Base-by-base conservation (phyloP, 2,113 vertebrate species). In the Galemys pyrenaicus region DNA sequence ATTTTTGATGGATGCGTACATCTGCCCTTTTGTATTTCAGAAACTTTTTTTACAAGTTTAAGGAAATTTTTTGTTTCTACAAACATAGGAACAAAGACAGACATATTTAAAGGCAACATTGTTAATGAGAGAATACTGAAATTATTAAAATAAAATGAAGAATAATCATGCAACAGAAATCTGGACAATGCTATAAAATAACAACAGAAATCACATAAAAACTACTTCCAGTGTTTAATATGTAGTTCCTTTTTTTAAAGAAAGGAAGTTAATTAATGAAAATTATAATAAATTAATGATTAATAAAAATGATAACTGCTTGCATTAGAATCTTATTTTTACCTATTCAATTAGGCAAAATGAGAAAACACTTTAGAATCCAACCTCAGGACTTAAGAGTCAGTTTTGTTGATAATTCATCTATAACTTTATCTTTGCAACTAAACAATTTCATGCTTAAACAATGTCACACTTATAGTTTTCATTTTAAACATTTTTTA, bases 401-500 rank as follows among this genome's bases (percentile, higher is more conserved):
- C 73, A 95, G 89, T 79, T 73, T 81, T 83, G 77, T 80, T 80
- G 83, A 83, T 95, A 93, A 95, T 96, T 97, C 93, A 96, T 85
- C 51, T 37, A 1, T 65, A 96, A 95, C 64, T 97, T 88, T 96
- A 88, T 92, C 95, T 96, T 97, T 16, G 94, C 62, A 78, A 49
- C 75, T 94, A 96, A 98, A 97, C 73, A 97, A 83, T 96, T 83
- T 77, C 64, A 75, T 44, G 19, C 65, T 7, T 35, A n/a, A 67
- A 35, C 32, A 68, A 7, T 96, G 65, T 83, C 84, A 71, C 8
- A 67, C 74, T 58, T 87, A 26, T 20, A 62, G 88, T 94, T 97
- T 96, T 94, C 49, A 87, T 83, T 96, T 96, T 89, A 96, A 97
- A 87, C 30, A 46, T 82, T 88, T 65, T 97, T 97, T 87, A 92